A percentile compares a stretch with the other conserved stretches of the same genome.
phyloP scores from a whole-genome alignment of 2,797 vertebrate genomes.

The Ceryle rudis region DNA sequence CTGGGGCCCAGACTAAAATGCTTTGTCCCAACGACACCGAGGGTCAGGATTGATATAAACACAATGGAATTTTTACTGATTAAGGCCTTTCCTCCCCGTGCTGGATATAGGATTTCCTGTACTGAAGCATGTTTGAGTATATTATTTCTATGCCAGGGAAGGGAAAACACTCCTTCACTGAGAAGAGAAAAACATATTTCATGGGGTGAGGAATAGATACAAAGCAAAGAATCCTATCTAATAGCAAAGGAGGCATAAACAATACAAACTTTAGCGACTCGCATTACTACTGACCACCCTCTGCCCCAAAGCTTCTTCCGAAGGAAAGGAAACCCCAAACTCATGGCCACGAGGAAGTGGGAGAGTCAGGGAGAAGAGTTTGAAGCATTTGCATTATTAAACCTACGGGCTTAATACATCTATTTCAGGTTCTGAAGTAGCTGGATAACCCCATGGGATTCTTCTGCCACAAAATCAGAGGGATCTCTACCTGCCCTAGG shows the following conservation, averaged over 20 bases:
- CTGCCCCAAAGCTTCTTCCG: neutral
- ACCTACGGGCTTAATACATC: neutral
- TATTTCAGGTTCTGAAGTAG: neutral
- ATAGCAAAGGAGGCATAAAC: neutral
- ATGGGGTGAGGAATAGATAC: neutral
- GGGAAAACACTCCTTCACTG: neutral
- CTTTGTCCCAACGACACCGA: neutral
- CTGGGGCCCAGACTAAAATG: neutral
- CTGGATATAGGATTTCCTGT: constrained; percentile 71
- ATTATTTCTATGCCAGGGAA: constrained; percentile 54
- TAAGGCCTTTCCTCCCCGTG: constrained; percentile 31
- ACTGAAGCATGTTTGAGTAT: constrained; percentile 17
- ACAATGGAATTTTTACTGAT: constrained; percentile 67
- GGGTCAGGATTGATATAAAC: constrained; percentile 65
- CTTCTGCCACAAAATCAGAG: neutral
- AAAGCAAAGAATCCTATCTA: neutral
- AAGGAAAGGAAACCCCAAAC: neutral
- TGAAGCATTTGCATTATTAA: neutral
- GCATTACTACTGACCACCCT: neutral
- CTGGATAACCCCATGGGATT: neutral
- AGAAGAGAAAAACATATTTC: constrained; percentile 17
- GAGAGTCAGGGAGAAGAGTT: neutral
- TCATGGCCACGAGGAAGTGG: neutral
- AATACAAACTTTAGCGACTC: neutral
- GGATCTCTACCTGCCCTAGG: neutral